Evolutionary conservation across 2,113 vertebrate genomes (phyloP), one percentile per base, ranked within the genome.

Genomic region (Micronycteris hirsuta): DNA sequence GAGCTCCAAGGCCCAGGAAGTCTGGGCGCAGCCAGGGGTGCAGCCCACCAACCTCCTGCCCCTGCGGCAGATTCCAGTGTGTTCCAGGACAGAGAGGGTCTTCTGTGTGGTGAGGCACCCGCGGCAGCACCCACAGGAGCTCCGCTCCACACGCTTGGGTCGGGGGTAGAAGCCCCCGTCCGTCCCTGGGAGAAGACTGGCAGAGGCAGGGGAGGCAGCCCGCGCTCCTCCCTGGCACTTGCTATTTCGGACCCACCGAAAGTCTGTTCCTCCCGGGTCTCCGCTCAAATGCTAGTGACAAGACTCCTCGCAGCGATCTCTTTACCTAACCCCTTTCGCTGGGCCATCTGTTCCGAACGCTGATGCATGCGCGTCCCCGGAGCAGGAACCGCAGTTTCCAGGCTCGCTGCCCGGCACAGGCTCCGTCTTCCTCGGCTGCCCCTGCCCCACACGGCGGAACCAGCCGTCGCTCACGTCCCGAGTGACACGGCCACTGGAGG

Each of bases 221-320:
- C 19, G 63, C 2, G 1, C 36, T 70, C 52, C 94, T 97, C 93
- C 95, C 89, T n/a, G 38, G 54, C 49, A 3, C 67, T 94, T 67
- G 96, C 97, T 97, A 96, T 97, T 49, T 77, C 36, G 71, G 96
- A 98, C 80, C 52, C 78, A 86, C 92, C 63, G 2, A 10, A 16
- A 97, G 96, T 91, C 96, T 94, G 96, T 1, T 31, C 84, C 36
- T 77, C 91, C 33, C 36, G 96, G 68, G 65, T 96, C 94, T 96
- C 61, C 0, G 0, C 47, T 52, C 76, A 0, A 0, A 95, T 3
- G 63, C 12, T 15, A 78, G 95, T 74, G 92, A 93, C 65, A 95
- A 92, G 80, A 38, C 38, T 95, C 90, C 73, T 94, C 41, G 0
- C 76, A 94, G 67, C 1, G 4, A 20, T 56, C 3, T 94, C 54